Evolutionary conservation across 1,140 invertebrate species (phyloP).

Genomic region (Caenorhabditis brenneri): DNA sequence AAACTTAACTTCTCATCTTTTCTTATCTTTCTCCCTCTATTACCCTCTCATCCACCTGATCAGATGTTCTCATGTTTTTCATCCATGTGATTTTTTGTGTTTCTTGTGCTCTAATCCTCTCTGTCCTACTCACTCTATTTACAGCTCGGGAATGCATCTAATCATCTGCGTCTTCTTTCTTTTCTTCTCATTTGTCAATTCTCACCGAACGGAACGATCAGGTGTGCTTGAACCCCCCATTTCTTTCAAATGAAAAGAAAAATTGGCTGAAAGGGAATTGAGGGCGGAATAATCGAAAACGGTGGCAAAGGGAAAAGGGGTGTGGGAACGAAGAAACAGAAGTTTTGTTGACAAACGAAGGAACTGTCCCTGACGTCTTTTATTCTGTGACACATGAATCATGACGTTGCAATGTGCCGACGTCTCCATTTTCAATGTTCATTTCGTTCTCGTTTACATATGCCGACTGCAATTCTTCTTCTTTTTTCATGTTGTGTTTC

Average conservation of each 20-base stretch:
- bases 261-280: background rate
- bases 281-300: background rate
- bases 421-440: conserved; percentile 20
- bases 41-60: background rate
- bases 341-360: conserved; percentile 24
- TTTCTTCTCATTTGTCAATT: conserved; percentile 8
- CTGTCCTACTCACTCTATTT: conserved; percentile 29
- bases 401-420: conserved; percentile 33
- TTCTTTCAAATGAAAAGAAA: background rate
- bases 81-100: conserved; percentile 8
- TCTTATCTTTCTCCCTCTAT: background rate
- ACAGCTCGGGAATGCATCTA: conserved; percentile 30
- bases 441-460: conserved; percentile 35
- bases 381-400: conserved; percentile 22
- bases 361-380: conserved; percentile 22
- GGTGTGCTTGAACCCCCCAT: background rate
- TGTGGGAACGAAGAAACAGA: background rate
- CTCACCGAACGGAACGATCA: conserved; percentile 5
- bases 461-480: background rate
- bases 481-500: too few relatives aligned
- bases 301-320: background rate
- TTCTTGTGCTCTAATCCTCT: conserved; percentile 22
- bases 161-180: conserved; percentile 17
- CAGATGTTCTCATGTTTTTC: conserved; percentile 36
- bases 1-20: background rate